Conservation (phyloP, 2,797 vertebrate genomes). For the Sebastes trivittatus region DNA sequence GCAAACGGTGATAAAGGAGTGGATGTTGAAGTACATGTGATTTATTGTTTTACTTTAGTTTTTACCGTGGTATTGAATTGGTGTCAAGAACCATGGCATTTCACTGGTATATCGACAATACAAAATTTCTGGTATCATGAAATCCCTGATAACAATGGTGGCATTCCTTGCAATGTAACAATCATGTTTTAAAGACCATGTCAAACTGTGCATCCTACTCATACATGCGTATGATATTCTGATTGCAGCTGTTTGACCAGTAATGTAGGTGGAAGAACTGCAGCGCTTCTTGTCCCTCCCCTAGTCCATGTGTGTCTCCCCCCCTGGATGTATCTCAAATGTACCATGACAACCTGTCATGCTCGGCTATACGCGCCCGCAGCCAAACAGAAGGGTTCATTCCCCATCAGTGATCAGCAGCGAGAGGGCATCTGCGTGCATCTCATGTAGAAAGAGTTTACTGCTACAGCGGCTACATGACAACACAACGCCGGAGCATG, state of each 20-base stretch:
- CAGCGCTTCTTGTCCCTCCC: background rate
- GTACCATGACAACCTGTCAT: slow-evolving; percentile 79
- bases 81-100: too few relatives aligned
- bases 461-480: slow-evolving; percentile 51
- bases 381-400: slow-evolving; percentile 80
- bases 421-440: slow-evolving; percentile 52
- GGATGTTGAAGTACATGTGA: too few relatives aligned
- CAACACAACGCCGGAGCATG: slow-evolving; percentile 56
- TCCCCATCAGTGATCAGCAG: slow-evolving; percentile 73
- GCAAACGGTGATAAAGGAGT: too few relatives aligned
- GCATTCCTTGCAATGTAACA: background rate
- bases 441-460: slow-evolving; percentile 56
- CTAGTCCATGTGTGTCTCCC: slow-evolving; percentile 31
- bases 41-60: too few relatives aligned
- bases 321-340: slow-evolving; percentile 71
- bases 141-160: background rate
- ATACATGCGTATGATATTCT: background rate
- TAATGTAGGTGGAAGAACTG: slow-evolving; percentile 5
- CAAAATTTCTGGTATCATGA: too few relatives aligned
- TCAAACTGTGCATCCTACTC: background rate
- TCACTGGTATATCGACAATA: too few relatives aligned
- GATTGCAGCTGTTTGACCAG: slow-evolving; percentile 26
- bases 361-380: slow-evolving; percentile 61
- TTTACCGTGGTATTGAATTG: too few relatives aligned
- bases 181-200: background rate